These are phyloP conservation scores for Megalurothrips usitatus DNA, from an alignment of 2,888 invertebrate species.

Conservation along the genomic window DNA sequence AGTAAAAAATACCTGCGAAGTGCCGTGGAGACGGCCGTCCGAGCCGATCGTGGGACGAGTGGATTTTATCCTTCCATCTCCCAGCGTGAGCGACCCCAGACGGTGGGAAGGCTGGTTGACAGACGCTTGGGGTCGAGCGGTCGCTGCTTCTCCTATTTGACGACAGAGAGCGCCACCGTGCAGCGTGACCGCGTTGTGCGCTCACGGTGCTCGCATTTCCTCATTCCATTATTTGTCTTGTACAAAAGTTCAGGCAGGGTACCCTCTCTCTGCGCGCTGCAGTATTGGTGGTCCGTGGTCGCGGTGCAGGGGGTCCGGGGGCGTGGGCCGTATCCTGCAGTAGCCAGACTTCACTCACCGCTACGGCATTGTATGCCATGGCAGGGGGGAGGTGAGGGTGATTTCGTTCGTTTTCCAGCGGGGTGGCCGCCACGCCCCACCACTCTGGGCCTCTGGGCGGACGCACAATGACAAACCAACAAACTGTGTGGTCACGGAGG, in stretches of 20 bases:
- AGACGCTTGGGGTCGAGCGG: neutral
- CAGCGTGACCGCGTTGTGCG: neutral
- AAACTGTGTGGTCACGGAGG: slow-evolving; percentile 23
- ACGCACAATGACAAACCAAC: slow-evolving; percentile 18
- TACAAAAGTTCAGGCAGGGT: no score
- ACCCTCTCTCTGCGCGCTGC: no score
- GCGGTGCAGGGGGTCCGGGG: slow-evolving; percentile 8
- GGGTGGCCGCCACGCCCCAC: neutral
- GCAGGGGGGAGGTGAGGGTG: neutral
- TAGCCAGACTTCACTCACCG: no score
- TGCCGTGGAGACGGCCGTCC: neutral
- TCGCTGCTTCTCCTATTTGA: neutral
- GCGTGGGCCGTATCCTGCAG: neutral
- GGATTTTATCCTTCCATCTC: neutral
- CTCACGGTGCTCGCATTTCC: neutral
- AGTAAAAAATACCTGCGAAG: no score
- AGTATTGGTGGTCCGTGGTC: neutral
- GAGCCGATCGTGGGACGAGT: neutral
- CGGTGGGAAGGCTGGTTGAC: neutral
- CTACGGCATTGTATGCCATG: no score
- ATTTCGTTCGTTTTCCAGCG: no score
- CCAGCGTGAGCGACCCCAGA: neutral
- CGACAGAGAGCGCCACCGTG: neutral
- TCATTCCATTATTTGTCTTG: no score
- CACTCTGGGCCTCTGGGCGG: neutral